Percentiles rank a stretch among this genome's conserved stretches.
Evolutionary conservation across 2,888 invertebrate species (phyloP).

Genomic region (Acleris laterana): DNA sequence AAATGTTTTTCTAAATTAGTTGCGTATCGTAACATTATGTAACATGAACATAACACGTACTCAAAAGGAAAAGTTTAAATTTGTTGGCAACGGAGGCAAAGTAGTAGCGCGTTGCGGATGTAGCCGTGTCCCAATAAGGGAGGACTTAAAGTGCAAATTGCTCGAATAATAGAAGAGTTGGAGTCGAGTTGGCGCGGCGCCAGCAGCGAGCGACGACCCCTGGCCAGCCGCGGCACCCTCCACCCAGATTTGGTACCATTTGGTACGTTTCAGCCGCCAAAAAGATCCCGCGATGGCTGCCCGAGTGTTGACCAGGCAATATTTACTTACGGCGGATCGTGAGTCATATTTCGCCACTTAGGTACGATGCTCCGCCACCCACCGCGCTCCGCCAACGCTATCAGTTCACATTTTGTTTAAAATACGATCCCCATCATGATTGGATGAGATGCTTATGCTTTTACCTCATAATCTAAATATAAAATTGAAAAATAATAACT

Average conservation of each 20-base stretch:
- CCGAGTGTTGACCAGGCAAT: conserved; percentile 44
- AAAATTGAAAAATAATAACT: not conserved
- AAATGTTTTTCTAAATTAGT: not conserved
- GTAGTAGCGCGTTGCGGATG: conserved; percentile 33
- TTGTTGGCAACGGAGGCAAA: conserved; percentile 22
- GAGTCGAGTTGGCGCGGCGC: conserved; percentile 58
- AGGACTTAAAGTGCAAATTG: conserved; percentile 60
- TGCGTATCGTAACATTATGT: conserved; percentile 10
- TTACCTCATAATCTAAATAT: not conserved
- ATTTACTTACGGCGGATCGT: conserved; percentile 44
- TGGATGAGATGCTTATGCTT: not conserved
- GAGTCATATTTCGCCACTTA: conserved; percentile 47
- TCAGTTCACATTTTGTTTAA: conserved; percentile 22
- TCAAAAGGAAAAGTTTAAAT: conserved; percentile 19
- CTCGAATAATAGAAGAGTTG: conserved; percentile 63
- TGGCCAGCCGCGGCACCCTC: conserved; percentile 37
- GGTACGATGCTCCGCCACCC: conserved; percentile 39
- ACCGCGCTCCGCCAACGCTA: conserved; percentile 31
- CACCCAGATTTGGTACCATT: conserved; percentile 54
- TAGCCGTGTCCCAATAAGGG: conserved; percentile 29
- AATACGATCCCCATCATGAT: conserved; percentile 1
- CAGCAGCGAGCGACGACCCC: conserved; percentile 65
- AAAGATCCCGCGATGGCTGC: conserved; percentile 27
- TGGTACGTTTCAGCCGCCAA: conserved; percentile 53
- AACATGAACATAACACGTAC: not conserved